Evolutionary conservation across 2,888 invertebrate species (phyloP), one percentile per base, ranked within the genome.

Genomic region (Drosophila colorata): DNA sequence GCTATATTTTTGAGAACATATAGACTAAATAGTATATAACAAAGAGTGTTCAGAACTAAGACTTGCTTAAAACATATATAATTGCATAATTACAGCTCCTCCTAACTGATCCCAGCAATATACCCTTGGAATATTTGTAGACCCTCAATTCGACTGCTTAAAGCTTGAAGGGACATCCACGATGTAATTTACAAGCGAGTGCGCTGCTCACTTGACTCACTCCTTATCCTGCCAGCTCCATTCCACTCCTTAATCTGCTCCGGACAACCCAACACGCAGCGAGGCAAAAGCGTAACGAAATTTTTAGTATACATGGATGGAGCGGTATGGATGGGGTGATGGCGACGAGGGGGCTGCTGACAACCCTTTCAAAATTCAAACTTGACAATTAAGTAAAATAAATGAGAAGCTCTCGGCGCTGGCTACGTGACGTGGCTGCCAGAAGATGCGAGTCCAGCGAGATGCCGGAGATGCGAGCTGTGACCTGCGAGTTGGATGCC

Each of bases 361-460:
- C 83, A 85, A 83, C 86, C 85, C 87, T 87, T 87, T 85, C 77
- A 80, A 73, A 85, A 78, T 76, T 84, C 78, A 78, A 78, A 85
- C 88, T 88, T 89, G 85, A 89, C 88, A 87, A 89, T 90, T 89
- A 88, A 88, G 90, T 88, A 89, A 88, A 88, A 89, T 89, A 88
- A 89, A 89, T 90, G 89, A 90, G 85, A 70, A 81, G 80, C 72
- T 71, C 69, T 69, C 80, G 68, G 65, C 69, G 61, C 52, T 61
- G 72, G 65, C 63, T 72, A 85, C 83, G 83, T 82, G 83, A 82
- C 78, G 86, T 78, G 76, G 63, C 61, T 69, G 73, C 41, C 66
- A 73, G 33, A 82, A 82, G 86, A 86, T 83, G 86, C 73, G 72
- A 68, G 59, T 16, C 28, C 44, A 46, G 48, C 48, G 70, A 47